These are phyloP conservation scores for Microplitis demolitor DNA, from an alignment of 1,140 invertebrate species.

Conservation along the genomic window DNA sequence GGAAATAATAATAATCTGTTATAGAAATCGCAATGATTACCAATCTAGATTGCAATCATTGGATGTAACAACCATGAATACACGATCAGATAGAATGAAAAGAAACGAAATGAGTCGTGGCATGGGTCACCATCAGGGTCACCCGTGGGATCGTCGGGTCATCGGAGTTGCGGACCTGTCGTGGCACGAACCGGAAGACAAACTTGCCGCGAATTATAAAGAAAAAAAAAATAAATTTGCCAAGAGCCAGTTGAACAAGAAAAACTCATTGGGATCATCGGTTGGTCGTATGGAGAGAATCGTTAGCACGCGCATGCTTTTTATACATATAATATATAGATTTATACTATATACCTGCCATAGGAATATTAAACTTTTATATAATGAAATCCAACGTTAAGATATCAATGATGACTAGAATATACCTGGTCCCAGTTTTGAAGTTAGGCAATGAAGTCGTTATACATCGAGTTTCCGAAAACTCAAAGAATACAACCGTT, in stretches of 20 bases:
- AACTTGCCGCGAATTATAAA: slow-evolving; percentile 14
- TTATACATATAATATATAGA: not conserved
- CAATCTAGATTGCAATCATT: slow-evolving; percentile 24
- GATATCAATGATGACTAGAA: slow-evolving; percentile 23
- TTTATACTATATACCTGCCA: not conserved
- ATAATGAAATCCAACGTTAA: slow-evolving; percentile 10
- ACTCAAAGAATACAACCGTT: slow-evolving; percentile 5
- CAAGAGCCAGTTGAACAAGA: not conserved
- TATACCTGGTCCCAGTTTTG: slow-evolving; percentile 1
- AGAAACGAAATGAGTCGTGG: slow-evolving; percentile 18
- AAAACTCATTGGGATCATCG: slow-evolving; percentile 8
- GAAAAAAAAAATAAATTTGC: not conserved
- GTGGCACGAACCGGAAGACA: slow-evolving; percentile 20
- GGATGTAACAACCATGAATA: slow-evolving; percentile 9
- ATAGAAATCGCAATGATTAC: slow-evolving; percentile 14
- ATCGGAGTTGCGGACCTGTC: slow-evolving; percentile 23
- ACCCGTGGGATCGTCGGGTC: slow-evolving; percentile 30
- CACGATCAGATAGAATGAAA: slow-evolving; percentile 20
- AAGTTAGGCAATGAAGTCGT: slow-evolving; percentile 22
- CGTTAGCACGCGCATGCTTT: slow-evolving; percentile 21
- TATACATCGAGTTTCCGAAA: slow-evolving; percentile 25
- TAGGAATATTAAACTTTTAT: not conserved
- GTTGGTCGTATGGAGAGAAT: not conserved
- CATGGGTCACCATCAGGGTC: slow-evolving; percentile 11
- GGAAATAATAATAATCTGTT: slow-evolving; percentile 22